Conservation (phyloP, 2,113 vertebrate species). For the Saguinus midas region DNA sequence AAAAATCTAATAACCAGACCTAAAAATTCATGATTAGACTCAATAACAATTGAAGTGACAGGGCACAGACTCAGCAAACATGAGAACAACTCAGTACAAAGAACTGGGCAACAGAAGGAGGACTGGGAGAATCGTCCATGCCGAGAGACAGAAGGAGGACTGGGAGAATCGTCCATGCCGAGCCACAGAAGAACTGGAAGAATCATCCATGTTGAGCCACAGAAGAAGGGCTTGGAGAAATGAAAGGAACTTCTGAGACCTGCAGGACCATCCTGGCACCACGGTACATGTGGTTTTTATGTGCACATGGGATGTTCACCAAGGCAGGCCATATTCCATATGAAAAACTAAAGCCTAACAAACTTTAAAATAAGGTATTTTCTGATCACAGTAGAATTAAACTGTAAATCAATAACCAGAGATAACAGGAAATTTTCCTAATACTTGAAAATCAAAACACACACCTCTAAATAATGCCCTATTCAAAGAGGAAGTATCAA, state of each 20-base stretch:
- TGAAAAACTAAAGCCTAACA: not conserved
- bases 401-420: constrained; percentile 3
- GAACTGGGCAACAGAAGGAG: no score
- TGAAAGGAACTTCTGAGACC: not conserved
- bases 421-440: not conserved
- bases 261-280: not conserved
- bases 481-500: not conserved
- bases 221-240: no score
- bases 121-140: no score
- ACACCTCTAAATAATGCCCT: not conserved
- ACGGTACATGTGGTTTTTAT: accelerated
- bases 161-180: no score
- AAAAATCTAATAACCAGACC: not conserved
- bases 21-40: not conserved
- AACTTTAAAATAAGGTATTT: not conserved
- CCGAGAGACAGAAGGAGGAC: no score
- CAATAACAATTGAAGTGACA: not conserved
- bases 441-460: constrained; percentile 12
- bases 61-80: no score
- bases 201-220: no score
- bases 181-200: no score
- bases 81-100: not conserved
- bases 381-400: not conserved
- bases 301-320: not conserved
- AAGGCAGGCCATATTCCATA: not conserved